A percentile compares a stretch with the other conserved stretches of the same genome.
These are phyloP conservation scores for Hyposmocoma kahamanoa DNA, from an alignment of 1,140 invertebrate genomes.

Conservation along the genomic window DNA sequence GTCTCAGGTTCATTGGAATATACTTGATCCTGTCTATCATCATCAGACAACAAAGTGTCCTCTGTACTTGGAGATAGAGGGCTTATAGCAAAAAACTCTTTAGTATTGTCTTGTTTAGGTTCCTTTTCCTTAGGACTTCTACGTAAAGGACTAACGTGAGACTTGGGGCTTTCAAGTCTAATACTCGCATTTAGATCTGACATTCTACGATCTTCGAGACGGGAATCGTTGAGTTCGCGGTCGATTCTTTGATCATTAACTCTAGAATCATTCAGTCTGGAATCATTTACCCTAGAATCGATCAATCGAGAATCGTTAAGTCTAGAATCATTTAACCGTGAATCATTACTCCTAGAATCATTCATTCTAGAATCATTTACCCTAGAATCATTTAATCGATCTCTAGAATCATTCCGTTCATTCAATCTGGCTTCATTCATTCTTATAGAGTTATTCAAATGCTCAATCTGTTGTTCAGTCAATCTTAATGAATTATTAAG, in stretches of 20 bases:
- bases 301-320: conserved; percentile 17
- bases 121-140: conserved; percentile 50
- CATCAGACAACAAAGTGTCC: conserved; percentile 57
- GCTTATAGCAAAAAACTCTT: conserved; percentile 41
- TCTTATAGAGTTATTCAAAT: conserved; percentile 47
- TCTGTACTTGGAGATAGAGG: conserved; percentile 61
- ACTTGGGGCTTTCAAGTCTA: conserved; percentile 47
- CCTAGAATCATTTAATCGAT: conserved; percentile 24
- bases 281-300: conserved; percentile 23
- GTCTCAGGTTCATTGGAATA: conserved; percentile 53
- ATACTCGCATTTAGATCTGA: conserved; percentile 52
- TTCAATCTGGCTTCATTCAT: conserved; percentile 18
- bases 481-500: conserved; percentile 39
- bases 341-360: conserved; percentile 10
- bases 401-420: neutral
- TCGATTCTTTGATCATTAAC: conserved; percentile 24
- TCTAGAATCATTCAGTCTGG: conserved; percentile 25
- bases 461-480: conserved; percentile 56
- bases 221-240: conserved; percentile 23
- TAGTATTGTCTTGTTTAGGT: conserved; percentile 35
- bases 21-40: conserved; percentile 41
- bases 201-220: conserved; percentile 40
- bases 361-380: conserved; percentile 23
- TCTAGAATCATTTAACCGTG: conserved; percentile 15
- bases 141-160: conserved; percentile 35